Base-by-base conservation (phyloP, 1,140 invertebrate species). In the Drosophila ogumai region DNA sequence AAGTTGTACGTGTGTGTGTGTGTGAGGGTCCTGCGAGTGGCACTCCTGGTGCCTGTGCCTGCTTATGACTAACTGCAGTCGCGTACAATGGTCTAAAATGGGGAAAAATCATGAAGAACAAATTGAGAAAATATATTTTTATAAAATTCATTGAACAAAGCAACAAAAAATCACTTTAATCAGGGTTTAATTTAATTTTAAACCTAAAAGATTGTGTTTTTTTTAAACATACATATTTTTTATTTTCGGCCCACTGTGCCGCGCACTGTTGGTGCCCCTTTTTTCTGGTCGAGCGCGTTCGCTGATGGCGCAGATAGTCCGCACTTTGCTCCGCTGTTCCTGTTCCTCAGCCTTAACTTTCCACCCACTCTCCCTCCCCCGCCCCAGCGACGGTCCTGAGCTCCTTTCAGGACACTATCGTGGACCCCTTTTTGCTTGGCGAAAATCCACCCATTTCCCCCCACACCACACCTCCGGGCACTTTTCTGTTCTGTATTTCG, bases 261-360 rank as follows among this genome's bases (percentile, higher is more conserved):
- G 19, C 31, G 52, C 49, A 47, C 25, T 28, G 32, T 31, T 47
- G 44, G 58, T 67, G 73, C 67, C 61, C 78, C 73, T 79, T 87
- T 85, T 87, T 79, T 67, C 60, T 75, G 82, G 66, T 75, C 81
- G 84, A 87, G 84, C 85, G 84, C 82, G 75, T 77, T 54, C 74
- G 73, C 74, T 66, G 73, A 76, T 76, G 63, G 63, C 64, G 75
- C 75, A 78, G 75, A 77, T 77, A 77, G 75, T 69, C 74, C 44
- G 38, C 55, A 64, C 61, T 64, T 58, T 68, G 44, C 47, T 32
- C 13, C 47, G 65, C 47, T 22, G n/a, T 66, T 25, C 46, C 19
- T 19, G 22, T 22, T 31, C 34, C 43, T 69, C 41, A 43, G 40
- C 46, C 52, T 54, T n/a, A 31, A 41, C 65, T 25, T 17, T 28